Conservation (phyloP, 2,888 invertebrate genomes). For the Drosophila nr. fundita region DNA sequence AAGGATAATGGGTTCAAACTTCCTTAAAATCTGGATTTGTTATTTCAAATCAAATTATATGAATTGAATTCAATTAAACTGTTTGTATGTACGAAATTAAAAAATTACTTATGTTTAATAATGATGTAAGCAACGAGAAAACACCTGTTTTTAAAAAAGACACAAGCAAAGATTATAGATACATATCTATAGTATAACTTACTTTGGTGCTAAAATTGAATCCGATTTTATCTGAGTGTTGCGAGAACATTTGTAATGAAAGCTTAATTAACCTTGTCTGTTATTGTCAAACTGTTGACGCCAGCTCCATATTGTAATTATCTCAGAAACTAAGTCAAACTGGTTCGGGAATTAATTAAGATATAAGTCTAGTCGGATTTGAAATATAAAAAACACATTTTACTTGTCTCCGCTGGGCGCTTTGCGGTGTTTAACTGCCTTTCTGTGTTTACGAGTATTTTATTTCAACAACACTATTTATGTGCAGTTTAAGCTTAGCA, state of each 20-base stretch:
- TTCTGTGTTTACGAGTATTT: constrained; percentile 4
- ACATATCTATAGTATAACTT: neutral
- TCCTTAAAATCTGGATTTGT: neutral
- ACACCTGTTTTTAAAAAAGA: neutral
- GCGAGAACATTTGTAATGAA: neutral
- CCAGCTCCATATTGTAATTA: neutral
- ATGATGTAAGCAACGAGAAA: neutral
- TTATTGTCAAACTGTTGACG: neutral
- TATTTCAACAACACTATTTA: constrained; percentile 47
- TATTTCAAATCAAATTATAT: neutral
- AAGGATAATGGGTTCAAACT: neutral
- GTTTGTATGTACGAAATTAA: neutral
- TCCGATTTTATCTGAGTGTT: neutral
- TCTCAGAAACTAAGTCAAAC: constrained; percentile 1
- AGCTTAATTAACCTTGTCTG: neutral
- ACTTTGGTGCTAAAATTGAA: neutral
- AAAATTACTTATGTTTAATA: neutral
- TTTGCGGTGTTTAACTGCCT: constrained; percentile 14
- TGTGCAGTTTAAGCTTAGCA: constrained; percentile 34
- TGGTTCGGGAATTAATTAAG: neutral
- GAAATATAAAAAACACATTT: neutral
- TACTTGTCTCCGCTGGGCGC: neutral
- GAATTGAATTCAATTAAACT: neutral
- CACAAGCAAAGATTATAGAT: neutral
- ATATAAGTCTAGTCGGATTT: neutral